Evolutionary conservation across 30 jellyfish, hydroid and myxozoan species (phyloP), one percentile per base, ranked within the genome.

Genomic region (Mastigias papua): DNA sequence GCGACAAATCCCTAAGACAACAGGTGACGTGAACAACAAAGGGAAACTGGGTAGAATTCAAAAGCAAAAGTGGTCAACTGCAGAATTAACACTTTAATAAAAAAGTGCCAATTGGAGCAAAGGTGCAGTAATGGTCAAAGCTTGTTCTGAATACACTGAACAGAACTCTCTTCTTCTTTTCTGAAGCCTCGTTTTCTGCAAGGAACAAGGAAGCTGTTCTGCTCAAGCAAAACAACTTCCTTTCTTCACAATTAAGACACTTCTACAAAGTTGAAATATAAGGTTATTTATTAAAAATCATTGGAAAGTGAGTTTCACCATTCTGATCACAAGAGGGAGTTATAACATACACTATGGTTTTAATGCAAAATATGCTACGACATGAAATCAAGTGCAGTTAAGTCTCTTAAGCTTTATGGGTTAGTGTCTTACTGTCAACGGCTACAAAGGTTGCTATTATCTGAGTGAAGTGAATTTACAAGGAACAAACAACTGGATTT

Each of bases 121-220:
- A 91, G 97, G 97, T 91, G 97, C 97, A 63, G 96, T 83, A 88
- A 66, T 91, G 89, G 90, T 66, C 92, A 82, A 74, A 72, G 94
- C 83, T 72, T 72, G 15, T 33, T 63, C 95, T 76, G 86, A 69
- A 81, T 83, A 64, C 46, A 29, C 75, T 70, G 30, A 61, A 42
- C 67, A 32, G 68, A 61, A 84, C 62, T 75, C 76, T 76, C 96
- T 35, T 67, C 82, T 49, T 67, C 61, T 63, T 33, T 50, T 80
- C 82, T 34, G 61, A 49, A 16, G 19, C 8, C 60, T 64, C 35
- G 10, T 26, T 75, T 49, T 83, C 92, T 71, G 80, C 81, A 30
- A 73, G 37, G 63, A 58, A 34, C 48, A 83, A 83, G 92, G 75
- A 83, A 83, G 92, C 82, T 83, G 92, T 64, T 83, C 86, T 69